Evolutionary conservation across 2,888 invertebrate genomes (phyloP), one percentile per base, ranked within the genome.

Genomic region (Diarsia rubi): DNA sequence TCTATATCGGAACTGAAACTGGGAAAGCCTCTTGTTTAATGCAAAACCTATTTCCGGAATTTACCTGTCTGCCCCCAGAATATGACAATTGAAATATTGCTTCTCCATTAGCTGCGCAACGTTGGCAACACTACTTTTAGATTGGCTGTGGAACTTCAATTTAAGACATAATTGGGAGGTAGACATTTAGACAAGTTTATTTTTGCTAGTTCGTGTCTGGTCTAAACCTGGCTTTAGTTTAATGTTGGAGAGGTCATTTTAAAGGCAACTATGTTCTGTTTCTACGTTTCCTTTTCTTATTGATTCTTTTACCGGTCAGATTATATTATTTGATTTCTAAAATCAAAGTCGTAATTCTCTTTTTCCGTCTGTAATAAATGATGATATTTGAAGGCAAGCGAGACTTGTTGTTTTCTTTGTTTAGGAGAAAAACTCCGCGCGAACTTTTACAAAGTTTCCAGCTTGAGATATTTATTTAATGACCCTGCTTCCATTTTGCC

Each of bases 31-130:
- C 86, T 85, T 94, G 88, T 92, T 92, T 93, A 93, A 94, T 94
- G 92, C 93, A 94, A 86, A 91, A 89, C 90, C 91, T 93, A 94
- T 93, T 93, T 93, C 91, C 91, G 91, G 90, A 91, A 81, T 86
- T 89, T 89, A 90, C 79, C 88, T 82, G 89, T 88, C 90, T 88
- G 85, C 83, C 88, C 88, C 88, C 87, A 88, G 89, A 92, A 91
- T 92, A 91, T 92, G 89, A 90, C 90, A 90, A 88, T 86, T 89
- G 91, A 90, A 89, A 90, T 90, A 92, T 92, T 90, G 90, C 88
- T 86, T 83, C 86, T 84, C 84, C 82, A 87, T 88, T 88, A 88
- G 84, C 85, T 67, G 45, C 8, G 63, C 66, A 24, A 70, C 19
- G 83, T 84, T 78, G 65, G 67, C 73, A 87, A 87, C 81, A 85